Evolutionary conservation across 2,888 invertebrate genomes (phyloP).

Genomic region (Incurvaria masculella): DNA sequence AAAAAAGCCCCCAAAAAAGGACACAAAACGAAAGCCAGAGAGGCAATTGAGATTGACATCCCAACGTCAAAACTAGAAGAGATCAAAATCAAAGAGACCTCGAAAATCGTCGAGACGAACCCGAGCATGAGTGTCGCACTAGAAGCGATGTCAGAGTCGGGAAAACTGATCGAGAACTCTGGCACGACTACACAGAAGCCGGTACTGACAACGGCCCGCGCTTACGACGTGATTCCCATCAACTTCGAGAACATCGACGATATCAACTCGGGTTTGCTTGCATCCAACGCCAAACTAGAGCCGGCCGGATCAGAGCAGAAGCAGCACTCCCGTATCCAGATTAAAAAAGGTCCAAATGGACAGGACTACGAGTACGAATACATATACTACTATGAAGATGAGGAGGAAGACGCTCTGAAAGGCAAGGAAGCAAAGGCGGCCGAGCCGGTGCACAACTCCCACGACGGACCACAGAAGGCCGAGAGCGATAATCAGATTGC

Average conservation of each 20-base stretch:
- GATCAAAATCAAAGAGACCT: slow-evolving; percentile 48
- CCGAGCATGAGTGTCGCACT: slow-evolving; percentile 42
- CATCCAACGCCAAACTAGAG: slow-evolving; percentile 54
- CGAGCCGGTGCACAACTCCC: slow-evolving; percentile 45
- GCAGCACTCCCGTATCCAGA: slow-evolving; percentile 71
- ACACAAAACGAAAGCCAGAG: slow-evolving; percentile 36
- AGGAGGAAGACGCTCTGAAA: slow-evolving; percentile 63
- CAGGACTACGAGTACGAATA: slow-evolving; percentile 92
- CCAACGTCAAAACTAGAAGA: slow-evolving; percentile 48
- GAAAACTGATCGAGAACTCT: slow-evolving; percentile 35
- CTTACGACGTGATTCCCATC: slow-evolving; percentile 43
- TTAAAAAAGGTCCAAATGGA: slow-evolving; percentile 86
- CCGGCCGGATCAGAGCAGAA: slow-evolving; percentile 67
- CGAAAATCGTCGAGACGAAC: slow-evolving; percentile 44
- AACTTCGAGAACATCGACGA: slow-evolving; percentile 51
- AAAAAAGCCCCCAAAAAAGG: slow-evolving; percentile 40
- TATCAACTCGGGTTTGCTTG: slow-evolving; percentile 43
- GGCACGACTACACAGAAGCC: slow-evolving; percentile 55
- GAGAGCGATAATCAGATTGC: slow-evolving; percentile 42
- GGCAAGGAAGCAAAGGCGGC: slow-evolving; percentile 28
- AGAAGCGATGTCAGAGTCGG: slow-evolving; percentile 49
- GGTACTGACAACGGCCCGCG: slow-evolving; percentile 50
- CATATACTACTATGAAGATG: slow-evolving; percentile 87
- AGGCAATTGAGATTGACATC: slow-evolving; percentile 46
- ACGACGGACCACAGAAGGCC: slow-evolving; percentile 59